Evolutionary conservation across 2,888 invertebrate species (phyloP).

Genomic region (Panopea generosa): DNA sequence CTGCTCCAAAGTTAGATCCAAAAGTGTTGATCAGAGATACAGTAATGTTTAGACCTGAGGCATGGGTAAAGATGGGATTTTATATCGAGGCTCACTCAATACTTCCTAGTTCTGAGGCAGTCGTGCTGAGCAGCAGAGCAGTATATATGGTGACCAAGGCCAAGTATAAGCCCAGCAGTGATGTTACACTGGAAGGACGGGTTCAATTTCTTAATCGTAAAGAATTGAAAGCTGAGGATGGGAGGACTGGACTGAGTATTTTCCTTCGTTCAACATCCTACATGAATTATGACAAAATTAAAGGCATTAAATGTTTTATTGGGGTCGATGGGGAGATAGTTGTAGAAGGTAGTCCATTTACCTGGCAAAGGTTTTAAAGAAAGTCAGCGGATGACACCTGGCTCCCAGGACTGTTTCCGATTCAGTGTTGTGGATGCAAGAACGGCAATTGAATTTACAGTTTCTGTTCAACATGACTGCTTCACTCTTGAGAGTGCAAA

Average conservation of each 20-base stretch:
- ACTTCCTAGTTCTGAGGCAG: constrained; percentile 77
- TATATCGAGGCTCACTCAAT: constrained; percentile 77
- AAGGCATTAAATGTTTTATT: constrained; percentile 77
- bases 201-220: constrained; percentile 76
- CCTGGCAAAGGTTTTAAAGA: constrained; percentile 62
- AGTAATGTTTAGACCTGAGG: constrained; percentile 74
- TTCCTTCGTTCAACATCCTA: constrained; percentile 74
- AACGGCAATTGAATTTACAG: constrained; percentile 68
- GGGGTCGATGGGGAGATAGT: constrained; percentile 76
- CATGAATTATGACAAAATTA: constrained; percentile 75
- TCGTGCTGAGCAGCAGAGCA: constrained; percentile 72
- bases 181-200: constrained; percentile 71
- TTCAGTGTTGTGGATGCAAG: constrained; percentile 74
- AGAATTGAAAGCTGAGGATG: constrained; percentile 63
- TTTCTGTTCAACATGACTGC: constrained; percentile 76
- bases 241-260: constrained; percentile 75
- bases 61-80: constrained; percentile 81
- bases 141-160: constrained; percentile 77
- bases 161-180: constrained; percentile 69
- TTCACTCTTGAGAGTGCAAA: constrained; percentile 74
- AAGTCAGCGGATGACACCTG: constrained; percentile 71
- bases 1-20: constrained; percentile 68
- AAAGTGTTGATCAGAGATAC: constrained; percentile 72
- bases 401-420: constrained; percentile 75
- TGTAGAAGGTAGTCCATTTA: constrained; percentile 65